phyloP scores from a whole-genome alignment of 2,888 invertebrate genomes.

The Drosophila macrospina region DNA sequence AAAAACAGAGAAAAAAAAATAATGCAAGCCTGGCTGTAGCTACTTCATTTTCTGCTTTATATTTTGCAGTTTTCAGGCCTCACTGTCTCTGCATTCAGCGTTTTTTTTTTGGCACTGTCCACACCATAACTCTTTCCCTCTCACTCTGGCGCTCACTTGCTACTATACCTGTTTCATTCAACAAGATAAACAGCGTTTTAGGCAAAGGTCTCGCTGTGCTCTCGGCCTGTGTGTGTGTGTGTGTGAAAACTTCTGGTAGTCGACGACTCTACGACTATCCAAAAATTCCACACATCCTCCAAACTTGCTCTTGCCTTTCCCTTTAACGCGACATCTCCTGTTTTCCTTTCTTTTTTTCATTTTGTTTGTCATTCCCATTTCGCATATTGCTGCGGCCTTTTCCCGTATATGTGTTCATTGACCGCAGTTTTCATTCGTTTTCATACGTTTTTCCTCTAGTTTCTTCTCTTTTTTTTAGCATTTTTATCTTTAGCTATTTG shows the following conservation, averaged over 20 bases:
- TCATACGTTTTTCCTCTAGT: slow-evolving; percentile 17
- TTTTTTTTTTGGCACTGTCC: slow-evolving; percentile 60
- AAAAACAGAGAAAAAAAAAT: not conserved
- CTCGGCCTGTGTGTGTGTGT: slow-evolving; percentile 16
- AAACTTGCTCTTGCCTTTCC: slow-evolving; percentile 31
- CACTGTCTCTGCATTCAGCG: slow-evolving; percentile 51
- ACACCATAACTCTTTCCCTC: slow-evolving; percentile 23
- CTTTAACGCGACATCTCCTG: slow-evolving; percentile 42
- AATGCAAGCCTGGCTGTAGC: slow-evolving; percentile 46
- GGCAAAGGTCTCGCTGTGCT: slow-evolving; percentile 51
- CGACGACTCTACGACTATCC: slow-evolving; percentile 21
- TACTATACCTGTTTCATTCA: slow-evolving; percentile 34
- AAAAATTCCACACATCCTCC: slow-evolving; percentile 25
- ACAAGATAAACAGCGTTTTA: slow-evolving; percentile 78
- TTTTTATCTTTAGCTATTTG: slow-evolving; percentile 25
- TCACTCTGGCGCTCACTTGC: not conserved
- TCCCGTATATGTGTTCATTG: slow-evolving; percentile 66
- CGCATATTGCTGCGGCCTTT: slow-evolving; percentile 26
- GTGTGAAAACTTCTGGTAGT: slow-evolving; percentile 6
- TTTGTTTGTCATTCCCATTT: slow-evolving; percentile 24
- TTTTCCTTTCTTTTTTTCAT: slow-evolving; percentile 7
- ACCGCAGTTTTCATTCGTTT: slow-evolving; percentile 59
- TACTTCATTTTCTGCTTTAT: slow-evolving; percentile 76
- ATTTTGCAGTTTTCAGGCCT: slow-evolving; percentile 57
- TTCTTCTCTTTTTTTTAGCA: slow-evolving; percentile 7